These are phyloP conservation scores for Saguinus midas DNA, from an alignment of 2,113 vertebrate genomes.

Conservation along the genomic window DNA sequence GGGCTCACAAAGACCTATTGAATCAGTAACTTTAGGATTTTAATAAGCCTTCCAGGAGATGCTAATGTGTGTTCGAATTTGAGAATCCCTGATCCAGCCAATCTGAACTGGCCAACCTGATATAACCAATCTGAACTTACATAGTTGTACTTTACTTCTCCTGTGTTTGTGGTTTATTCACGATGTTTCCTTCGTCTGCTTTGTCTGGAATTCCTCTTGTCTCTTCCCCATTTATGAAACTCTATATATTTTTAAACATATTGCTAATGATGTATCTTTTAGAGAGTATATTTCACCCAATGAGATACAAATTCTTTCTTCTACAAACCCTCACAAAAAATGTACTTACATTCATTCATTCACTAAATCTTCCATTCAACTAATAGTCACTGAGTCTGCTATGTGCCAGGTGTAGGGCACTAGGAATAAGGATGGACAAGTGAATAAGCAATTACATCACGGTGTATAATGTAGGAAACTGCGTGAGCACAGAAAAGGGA, in stretches of 20 bases:
- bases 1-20: neutral
- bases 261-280: neutral
- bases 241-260: conserved; percentile 19
- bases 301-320: neutral
- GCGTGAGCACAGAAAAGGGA: neutral
- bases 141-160: neutral
- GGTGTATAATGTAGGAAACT: neutral
- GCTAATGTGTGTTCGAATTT: neutral
- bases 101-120: neutral
- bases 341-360: neutral
- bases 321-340: conserved; percentile 38
- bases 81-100: neutral
- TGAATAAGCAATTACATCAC: neutral
- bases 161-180: neutral
- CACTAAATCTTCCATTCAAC: neutral
- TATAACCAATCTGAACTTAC: neutral
- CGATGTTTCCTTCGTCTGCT: neutral
- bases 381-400: neutral
- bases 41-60: neutral
- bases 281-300: neutral
- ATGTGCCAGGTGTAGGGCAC: neutral
- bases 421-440: neutral
- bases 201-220: neutral
- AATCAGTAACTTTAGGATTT: neutral
- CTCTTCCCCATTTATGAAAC: neutral